Percentiles rank a stretch among this genome's conserved stretches.
Evolutionary conservation across 2,888 invertebrate genomes (phyloP).

Genomic region (Drosophila cognata): DNA sequence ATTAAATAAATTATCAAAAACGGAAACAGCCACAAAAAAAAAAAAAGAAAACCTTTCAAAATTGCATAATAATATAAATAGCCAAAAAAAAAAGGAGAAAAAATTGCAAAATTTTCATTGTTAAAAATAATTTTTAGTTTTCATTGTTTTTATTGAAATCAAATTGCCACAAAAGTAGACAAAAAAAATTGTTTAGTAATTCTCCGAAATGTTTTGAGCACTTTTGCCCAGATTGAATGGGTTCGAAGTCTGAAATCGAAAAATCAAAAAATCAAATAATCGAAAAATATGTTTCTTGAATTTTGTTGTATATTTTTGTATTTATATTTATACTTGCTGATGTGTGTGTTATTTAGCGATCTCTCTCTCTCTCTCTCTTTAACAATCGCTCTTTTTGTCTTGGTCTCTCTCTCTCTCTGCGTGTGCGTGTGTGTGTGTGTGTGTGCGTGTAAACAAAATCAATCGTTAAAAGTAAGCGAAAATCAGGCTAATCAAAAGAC

Average conservation of each 20-base stretch:
- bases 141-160: neutral
- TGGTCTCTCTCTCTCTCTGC: neutral
- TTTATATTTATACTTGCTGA: neutral
- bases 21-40: constrained; percentile 1
- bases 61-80: too few species aligned
- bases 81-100: constrained; percentile 1
- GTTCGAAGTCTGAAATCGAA: neutral
- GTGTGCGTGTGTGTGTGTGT: neutral
- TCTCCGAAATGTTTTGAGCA: constrained; percentile 2
- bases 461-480: constrained; percentile 32
- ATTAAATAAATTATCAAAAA: constrained; percentile 5
- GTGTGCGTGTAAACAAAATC: constrained; percentile 37
- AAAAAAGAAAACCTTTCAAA: constrained; percentile 10
- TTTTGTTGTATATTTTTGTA: constrained; percentile 8
- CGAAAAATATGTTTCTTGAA: constrained; percentile 4
- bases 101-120: neutral
- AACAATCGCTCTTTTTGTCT: constrained; percentile 3
- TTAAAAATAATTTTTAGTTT: neutral
- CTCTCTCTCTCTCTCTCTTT: neutral
- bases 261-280: neutral
- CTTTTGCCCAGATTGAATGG: constrained; percentile 9
- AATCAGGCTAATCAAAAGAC: constrained; percentile 27
- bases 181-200: constrained; percentile 1
- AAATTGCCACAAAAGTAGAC: constrained; percentile 3
- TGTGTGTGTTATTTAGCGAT: constrained; percentile 20